Evolutionary conservation across 23 tunicate genomes (phyloP).

Genomic region (Corella eumyota): DNA sequence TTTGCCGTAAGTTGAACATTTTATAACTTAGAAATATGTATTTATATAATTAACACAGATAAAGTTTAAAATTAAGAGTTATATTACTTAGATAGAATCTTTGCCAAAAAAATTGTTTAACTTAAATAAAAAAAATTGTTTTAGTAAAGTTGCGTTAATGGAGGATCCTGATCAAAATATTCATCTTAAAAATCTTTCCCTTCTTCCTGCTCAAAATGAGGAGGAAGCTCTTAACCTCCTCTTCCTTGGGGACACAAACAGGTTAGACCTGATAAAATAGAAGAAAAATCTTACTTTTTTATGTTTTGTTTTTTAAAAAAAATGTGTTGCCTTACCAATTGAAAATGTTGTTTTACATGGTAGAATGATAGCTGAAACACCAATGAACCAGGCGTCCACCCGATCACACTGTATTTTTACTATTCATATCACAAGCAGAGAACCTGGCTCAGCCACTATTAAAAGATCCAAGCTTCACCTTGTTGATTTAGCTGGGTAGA

Average conservation of each 20-base stretch:
- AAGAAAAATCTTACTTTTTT: no score
- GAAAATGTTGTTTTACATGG: no score
- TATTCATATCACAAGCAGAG: slow-evolving; percentile 85
- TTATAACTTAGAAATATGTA: not conserved
- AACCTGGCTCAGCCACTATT: slow-evolving; percentile 90
- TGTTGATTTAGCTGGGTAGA: slow-evolving; percentile 90
- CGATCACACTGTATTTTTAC: slow-evolving; percentile 98
- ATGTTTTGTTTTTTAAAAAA: no score
- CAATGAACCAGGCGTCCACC: slow-evolving; percentile 99
- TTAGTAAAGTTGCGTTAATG: slow-evolving; percentile 87
- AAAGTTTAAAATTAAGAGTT: not conserved
- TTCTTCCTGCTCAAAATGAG: slow-evolving; percentile 79
- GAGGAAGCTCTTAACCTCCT: slow-evolving; percentile 97
- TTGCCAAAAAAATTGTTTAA: not conserved
- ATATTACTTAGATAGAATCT: not conserved
- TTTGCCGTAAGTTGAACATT: slow-evolving; percentile 46
- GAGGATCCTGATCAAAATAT: slow-evolving; percentile 94
- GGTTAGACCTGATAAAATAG: slow-evolving; percentile 21
- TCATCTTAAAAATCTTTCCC: slow-evolving; percentile 71
- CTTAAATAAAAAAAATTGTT: not conserved
- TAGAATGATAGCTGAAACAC: slow-evolving; percentile 98
- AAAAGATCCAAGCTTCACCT: slow-evolving; percentile 88
- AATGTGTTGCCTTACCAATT: no score
- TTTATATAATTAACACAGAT: not conserved
- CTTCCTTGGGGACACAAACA: slow-evolving; percentile 95